Conservation (phyloP, 2,888 invertebrate species). For the Aphodius sticticus region DNA sequence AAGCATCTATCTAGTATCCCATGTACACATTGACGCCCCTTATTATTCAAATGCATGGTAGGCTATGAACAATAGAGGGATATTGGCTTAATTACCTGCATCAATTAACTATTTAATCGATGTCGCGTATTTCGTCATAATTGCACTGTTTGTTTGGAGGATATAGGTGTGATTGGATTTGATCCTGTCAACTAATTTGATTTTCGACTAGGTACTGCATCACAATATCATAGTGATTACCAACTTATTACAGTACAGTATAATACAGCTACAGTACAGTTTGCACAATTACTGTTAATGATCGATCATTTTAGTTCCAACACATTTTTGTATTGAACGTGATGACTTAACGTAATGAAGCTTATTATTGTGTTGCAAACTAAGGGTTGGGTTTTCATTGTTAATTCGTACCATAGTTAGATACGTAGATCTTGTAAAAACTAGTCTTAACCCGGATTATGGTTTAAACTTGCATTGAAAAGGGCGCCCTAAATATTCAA, state of each 20-base stretch:
- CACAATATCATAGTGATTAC: not conserved
- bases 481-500: too few relatives aligned
- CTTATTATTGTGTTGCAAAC: too few relatives aligned
- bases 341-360: too few relatives aligned
- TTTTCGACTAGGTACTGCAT: not conserved
- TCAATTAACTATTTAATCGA: not conserved
- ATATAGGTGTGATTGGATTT: not conserved
- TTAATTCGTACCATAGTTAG: too few relatives aligned
- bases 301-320: too few relatives aligned
- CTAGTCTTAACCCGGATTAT: too few relatives aligned
- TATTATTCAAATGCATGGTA: slow-evolving; percentile 18
- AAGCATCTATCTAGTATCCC: slow-evolving; percentile 13
- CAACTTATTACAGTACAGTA: not conserved
- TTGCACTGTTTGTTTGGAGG: not conserved
- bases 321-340: too few relatives aligned
- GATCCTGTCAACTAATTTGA: not conserved
- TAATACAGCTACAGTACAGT: not conserved
- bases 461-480: too few relatives aligned
- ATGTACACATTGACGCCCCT: slow-evolving; percentile 11
- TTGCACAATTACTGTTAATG: too few relatives aligned
- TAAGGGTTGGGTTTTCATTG: too few relatives aligned
- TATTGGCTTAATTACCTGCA: slow-evolving; percentile 19
- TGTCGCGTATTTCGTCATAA: not conserved
- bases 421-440: too few relatives aligned
- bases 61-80: slow-evolving; percentile 16